Conservation (phyloP, 2,888 invertebrate species). For the Steinernema hermaphroditum region DNA sequence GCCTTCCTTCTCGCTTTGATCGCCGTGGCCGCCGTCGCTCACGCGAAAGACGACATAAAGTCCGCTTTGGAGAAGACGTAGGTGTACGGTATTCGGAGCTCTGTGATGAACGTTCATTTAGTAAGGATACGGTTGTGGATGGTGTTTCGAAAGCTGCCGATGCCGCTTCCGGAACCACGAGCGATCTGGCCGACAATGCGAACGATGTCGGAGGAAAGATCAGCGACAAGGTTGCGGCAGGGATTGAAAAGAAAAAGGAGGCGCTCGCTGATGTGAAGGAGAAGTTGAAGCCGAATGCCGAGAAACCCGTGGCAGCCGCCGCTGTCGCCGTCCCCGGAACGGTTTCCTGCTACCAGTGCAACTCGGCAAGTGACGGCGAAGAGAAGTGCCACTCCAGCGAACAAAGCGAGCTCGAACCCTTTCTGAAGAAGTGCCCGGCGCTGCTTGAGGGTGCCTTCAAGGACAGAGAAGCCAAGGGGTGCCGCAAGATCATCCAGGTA, state of each 20-base stretch:
- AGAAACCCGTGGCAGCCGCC: not conserved
- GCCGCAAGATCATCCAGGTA: slow-evolving; percentile 62
- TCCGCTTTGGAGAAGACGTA: slow-evolving; percentile 3
- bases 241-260: not conserved
- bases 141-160: not conserved
- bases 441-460: slow-evolving; percentile 50
- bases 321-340: slow-evolving; percentile 1
- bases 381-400: slow-evolving; percentile 49
- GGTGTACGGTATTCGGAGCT: not conserved
- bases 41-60: slow-evolving; percentile 32
- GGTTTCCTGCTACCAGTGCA: slow-evolving; percentile 55
- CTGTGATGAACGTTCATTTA: not conserved
- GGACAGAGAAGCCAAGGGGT: slow-evolving; percentile 51
- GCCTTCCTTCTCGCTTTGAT: not conserved
- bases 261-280: not conserved
- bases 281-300: not conserved
- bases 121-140: not conserved
- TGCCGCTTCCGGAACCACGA: not conserved
- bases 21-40: not conserved
- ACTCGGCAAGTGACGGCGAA: slow-evolving; percentile 45
- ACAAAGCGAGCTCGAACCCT: slow-evolving; percentile 39
- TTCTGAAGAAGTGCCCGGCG: slow-evolving; percentile 51
- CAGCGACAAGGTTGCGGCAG: not conserved
- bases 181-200: not conserved
- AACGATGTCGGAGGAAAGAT: not conserved